Base-by-base conservation (phyloP, 1,140 invertebrate genomes). In the Bombus fervidus region DNA sequence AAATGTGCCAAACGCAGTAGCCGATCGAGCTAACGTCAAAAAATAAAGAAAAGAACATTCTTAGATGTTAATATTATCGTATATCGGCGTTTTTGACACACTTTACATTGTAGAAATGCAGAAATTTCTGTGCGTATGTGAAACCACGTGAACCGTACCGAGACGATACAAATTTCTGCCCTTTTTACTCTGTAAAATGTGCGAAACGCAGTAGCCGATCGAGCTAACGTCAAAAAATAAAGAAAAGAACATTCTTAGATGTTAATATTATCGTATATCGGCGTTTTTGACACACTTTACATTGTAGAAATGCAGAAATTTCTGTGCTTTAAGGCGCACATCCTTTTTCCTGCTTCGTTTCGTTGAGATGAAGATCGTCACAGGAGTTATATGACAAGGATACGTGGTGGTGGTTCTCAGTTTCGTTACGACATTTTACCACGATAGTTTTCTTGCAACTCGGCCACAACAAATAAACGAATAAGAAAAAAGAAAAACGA, bases 211-310 rank as follows among this genome's bases (percentile, higher is more conserved):
- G n/a, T n/a, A n/a, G n/a, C n/a, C n/a, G n/a, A n/a, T n/a, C n/a
- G n/a, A n/a, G n/a, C n/a, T n/a, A n/a, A n/a, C n/a, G n/a, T n/a
- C n/a, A n/a, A n/a, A n/a, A n/a, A n/a, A n/a, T n/a, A n/a, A n/a
- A n/a, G n/a, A n/a, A n/a, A n/a, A n/a, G n/a, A n/a, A n/a, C n/a
- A n/a, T n/a, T n/a, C n/a, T n/a, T n/a, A n/a, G n/a, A n/a, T n/a
- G n/a, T n/a, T n/a, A n/a, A n/a, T n/a, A n/a, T n/a, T n/a, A 6
- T 41, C 10, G 0, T 8, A 2, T 3, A 18, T 31, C 2, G 15
- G 1, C 18, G 22, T 8, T 8, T 69, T 71, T n/a, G 31, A 25
- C 15, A 18, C 66, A n/a, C 0, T 81, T 71, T 72, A 57, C 34
- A 31, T 39, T 12, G 34, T 25, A 37, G 25, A 37, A 53, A 57